Evolutionary conservation across 2,113 vertebrate species (phyloP).

Genomic region (Meles meles): DNA sequence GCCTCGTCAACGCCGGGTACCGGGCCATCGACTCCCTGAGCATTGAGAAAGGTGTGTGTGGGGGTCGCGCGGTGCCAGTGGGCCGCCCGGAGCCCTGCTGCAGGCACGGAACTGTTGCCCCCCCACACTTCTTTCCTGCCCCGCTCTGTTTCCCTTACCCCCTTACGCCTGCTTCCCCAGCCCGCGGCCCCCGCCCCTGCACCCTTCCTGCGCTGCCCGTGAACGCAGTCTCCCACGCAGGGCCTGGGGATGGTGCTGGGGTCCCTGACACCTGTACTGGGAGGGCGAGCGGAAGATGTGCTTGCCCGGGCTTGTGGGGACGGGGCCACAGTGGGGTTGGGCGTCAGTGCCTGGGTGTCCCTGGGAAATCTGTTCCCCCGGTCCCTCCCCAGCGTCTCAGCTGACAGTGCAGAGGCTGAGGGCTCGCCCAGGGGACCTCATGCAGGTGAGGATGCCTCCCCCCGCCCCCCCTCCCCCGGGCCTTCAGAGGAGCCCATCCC

Average conservation of each 20-base stretch:
- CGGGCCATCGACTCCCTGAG: conserved; percentile 98
- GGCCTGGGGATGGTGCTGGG: rapidly evolving
- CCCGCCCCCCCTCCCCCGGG: rapidly evolving
- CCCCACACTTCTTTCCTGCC: rapidly evolving
- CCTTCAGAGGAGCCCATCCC: background rate
- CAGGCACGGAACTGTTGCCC: too few relatives aligned
- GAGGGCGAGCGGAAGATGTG: background rate
- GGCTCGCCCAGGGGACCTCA: background rate
- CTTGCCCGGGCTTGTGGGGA: background rate
- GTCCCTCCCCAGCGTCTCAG: rapidly evolving
- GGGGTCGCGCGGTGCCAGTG: rapidly evolving
- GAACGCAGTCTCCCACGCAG: rapidly evolving
- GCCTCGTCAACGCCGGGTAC: conserved; percentile 92
- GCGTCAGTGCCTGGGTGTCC: background rate
- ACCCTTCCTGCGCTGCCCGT: rapidly evolving
- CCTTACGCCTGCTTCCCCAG: rapidly evolving
- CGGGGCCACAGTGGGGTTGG: background rate
- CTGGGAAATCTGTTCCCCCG: background rate
- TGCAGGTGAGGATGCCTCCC: too few relatives aligned
- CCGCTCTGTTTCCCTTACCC: rapidly evolving
- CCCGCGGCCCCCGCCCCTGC: rapidly evolving
- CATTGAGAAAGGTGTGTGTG: conserved; percentile 92
- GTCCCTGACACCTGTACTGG: background rate
- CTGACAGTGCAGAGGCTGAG: rapidly evolving
- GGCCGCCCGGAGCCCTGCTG: rapidly evolving